Evolutionary conservation across 2,888 invertebrate genomes (phyloP).

Genomic region (Epsilonema sp.): DNA sequence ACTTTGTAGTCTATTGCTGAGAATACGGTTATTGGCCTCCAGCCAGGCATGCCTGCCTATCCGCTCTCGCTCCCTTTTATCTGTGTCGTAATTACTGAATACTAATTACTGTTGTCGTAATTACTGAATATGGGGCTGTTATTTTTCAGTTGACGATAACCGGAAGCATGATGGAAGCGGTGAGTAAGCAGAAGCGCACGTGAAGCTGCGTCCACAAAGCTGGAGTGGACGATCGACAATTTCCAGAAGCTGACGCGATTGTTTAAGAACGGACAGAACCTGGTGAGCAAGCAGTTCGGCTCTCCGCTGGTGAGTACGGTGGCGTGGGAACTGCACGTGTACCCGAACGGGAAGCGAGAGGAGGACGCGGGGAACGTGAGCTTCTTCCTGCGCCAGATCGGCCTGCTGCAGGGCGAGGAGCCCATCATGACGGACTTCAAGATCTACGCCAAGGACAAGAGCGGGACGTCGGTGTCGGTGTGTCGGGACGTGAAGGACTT

Average conservation of each 20-base stretch:
- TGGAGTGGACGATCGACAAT: constrained; percentile 10
- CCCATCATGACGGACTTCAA: constrained; percentile 26
- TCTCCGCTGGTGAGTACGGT: constrained; percentile 13
- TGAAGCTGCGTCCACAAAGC: background rate
- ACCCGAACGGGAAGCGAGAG: constrained; percentile 25
- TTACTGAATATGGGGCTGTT: no score
- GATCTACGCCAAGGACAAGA: constrained; percentile 20
- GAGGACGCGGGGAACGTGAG: constrained; percentile 22
- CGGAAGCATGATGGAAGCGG: no score
- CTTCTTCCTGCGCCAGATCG: constrained; percentile 23
- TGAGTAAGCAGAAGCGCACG: background rate
- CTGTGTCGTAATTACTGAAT: no score
- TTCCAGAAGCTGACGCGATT: constrained; percentile 24
- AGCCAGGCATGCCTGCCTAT: no score
- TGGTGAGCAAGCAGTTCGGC: constrained; percentile 19
- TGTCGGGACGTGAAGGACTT: constrained; percentile 26
- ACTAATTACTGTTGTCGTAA: no score
- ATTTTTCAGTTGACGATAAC: no score
- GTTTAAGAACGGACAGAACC: constrained; percentile 20
- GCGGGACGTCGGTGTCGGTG: constrained; percentile 16
- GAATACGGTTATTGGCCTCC: no score
- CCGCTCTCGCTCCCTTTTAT: no score
- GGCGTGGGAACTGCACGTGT: constrained; percentile 25
- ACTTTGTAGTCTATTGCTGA: no score
- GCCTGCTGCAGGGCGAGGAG: constrained; percentile 19